Base-by-base conservation (phyloP, 2,797 vertebrate species). In the Tinamus major region DNA sequence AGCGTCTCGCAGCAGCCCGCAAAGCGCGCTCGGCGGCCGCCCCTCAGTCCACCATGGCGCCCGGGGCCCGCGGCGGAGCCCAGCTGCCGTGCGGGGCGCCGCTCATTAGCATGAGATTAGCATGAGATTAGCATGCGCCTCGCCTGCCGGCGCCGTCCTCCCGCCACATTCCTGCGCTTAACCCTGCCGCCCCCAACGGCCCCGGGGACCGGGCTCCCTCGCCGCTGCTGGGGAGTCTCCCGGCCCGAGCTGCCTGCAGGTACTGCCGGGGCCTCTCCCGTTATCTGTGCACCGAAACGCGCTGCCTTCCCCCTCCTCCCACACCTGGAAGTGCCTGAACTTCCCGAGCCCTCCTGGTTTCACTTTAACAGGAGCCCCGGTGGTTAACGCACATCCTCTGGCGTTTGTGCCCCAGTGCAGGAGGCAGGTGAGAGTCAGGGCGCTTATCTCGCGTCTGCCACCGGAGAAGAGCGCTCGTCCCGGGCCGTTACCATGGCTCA, bases 121-220 rank as follows among this genome's bases (percentile, higher is more conserved):
- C 98, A 98, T 98, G 96, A 48, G 27, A 98, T 98, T 98, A 98
- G 97, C 98, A 98, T 98, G 96, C 94, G 94, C 94, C 97, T 98
- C 97, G 98, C 98, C 97, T 98, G 97, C 98, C 98, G 98, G 97
- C 98, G 98, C 98, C 98, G 98, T 98, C 98, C 98, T 97, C 70
- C 67, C 87, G 97, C 96, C 78, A 92, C 98, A 98, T 98, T 98
- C 98, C 98, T 92, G 75, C 93, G 93, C 71, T 98, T 98, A 98
- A 98, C 98, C 98, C 98, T 90, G 71, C 59, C 89, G 46, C 77
- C 61, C 87, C 94, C 83, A 90, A 68, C 56, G 49, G 39, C 42
- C 51, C 33, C 68, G 6, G 12, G 23, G 49, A 12, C 49, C 24
- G 49, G 46, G 18, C 20, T 9, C 46, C 46, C 46, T 46, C 46